Evolutionary conservation across 92 coral and sea anemone species (phyloP).

Genomic region (Porites cylindrica): DNA sequence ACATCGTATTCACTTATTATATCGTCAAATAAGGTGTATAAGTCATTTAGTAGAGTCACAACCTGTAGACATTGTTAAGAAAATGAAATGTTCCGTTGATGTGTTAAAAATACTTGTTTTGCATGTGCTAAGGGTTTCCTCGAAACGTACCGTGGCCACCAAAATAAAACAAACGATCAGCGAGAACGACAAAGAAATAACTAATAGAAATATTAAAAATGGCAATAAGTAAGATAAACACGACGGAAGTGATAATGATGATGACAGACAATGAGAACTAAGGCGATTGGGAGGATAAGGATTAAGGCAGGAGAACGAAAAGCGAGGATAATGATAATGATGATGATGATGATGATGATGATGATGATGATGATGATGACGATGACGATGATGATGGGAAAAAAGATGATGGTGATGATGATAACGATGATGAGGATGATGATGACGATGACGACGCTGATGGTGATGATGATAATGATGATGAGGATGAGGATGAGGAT

Average conservation of each 20-base stretch:
- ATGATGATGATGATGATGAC: too few species aligned
- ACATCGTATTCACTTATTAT: constrained; percentile 95
- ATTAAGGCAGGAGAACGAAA: too few species aligned
- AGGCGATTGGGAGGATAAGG: too few species aligned
- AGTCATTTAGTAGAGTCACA: constrained; percentile 86
- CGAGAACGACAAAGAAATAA: background rate
- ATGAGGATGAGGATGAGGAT: background rate
- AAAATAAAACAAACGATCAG: background rate
- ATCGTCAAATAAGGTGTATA: constrained; percentile 94
- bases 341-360: too few species aligned
- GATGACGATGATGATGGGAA: too few species aligned
- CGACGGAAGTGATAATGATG: background rate
- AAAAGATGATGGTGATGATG: too few species aligned
- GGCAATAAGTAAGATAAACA: background rate
- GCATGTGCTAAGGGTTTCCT: background rate
- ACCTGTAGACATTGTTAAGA: constrained; percentile 59
- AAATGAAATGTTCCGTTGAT: background rate
- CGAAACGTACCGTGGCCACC: background rate
- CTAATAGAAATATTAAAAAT: too few species aligned
- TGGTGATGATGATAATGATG: too few species aligned
- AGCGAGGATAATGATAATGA: too few species aligned
- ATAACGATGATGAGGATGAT: too few species aligned
- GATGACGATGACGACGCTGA: too few species aligned
- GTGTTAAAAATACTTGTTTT: too few species aligned
- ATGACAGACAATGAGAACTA: background rate